Percentiles rank a stretch among this genome's conserved stretches.
These are phyloP conservation scores for Chelonus formosanus DNA, from an alignment of 2,888 invertebrate genomes.

Conservation along the genomic window DNA sequence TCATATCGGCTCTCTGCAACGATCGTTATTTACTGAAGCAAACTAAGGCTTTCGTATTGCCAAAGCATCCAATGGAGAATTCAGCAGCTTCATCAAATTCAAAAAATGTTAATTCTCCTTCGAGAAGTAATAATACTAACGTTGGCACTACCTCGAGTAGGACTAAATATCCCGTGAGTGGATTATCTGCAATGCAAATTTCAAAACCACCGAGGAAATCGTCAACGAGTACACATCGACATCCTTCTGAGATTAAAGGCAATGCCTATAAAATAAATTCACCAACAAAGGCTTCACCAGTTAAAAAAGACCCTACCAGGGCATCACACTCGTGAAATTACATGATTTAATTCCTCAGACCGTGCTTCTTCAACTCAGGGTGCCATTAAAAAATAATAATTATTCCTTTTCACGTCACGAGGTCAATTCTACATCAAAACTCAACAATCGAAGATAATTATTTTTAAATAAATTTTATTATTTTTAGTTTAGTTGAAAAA, in stretches of 20 bases:
- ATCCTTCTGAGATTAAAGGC: slow-evolving; percentile 76
- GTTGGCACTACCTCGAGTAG: slow-evolving; percentile 66
- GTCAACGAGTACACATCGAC: slow-evolving; percentile 71
- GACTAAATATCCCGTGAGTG: slow-evolving; percentile 75
- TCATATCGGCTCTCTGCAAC: slow-evolving; percentile 93
- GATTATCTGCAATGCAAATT: slow-evolving; percentile 70
- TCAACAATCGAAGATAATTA: neutral
- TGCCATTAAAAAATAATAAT: slow-evolving; percentile 40
- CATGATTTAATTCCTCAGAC: slow-evolving; percentile 26
- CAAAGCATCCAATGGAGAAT: slow-evolving; percentile 70
- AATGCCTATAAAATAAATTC: slow-evolving; percentile 43
- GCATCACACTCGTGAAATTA: slow-evolving; percentile 57
- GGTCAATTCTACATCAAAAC: slow-evolving; percentile 10
- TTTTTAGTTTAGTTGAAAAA: too few relatives aligned
- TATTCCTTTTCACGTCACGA: neutral
- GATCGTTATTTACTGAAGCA: slow-evolving; percentile 89
- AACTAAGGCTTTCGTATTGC: slow-evolving; percentile 85
- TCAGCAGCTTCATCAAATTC: slow-evolving; percentile 40
- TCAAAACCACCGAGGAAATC: slow-evolving; percentile 70
- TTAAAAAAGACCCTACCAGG: slow-evolving; percentile 57
- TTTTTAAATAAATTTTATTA: too few relatives aligned
- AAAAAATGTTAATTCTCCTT: slow-evolving; percentile 43
- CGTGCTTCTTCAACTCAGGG: slow-evolving; percentile 46
- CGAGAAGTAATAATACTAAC: slow-evolving; percentile 48
- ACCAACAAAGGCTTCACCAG: slow-evolving; percentile 48